These are phyloP conservation scores for Heliconius charithonia DNA, from an alignment of 2,888 invertebrate genomes.

Conservation along the genomic window DNA sequence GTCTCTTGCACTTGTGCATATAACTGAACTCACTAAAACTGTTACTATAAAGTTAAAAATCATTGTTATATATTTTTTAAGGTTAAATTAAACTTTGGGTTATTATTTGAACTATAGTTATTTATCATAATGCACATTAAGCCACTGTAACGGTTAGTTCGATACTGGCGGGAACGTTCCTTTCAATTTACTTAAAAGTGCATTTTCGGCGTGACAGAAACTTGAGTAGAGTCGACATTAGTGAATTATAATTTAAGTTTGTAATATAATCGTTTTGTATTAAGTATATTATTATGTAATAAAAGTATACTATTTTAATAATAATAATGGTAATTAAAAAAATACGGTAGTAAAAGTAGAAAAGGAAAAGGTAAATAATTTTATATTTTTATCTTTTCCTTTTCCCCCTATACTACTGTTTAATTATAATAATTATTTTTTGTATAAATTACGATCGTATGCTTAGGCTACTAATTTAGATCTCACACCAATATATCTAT, in stretches of 20 bases:
- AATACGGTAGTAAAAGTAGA: too few relatives aligned
- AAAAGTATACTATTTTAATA: too few relatives aligned
- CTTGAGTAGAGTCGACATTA: constrained; percentile 59
- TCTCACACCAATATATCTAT: too few relatives aligned
- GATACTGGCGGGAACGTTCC: constrained; percentile 63
- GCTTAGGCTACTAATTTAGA: too few relatives aligned
- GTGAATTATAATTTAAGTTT: not conserved
- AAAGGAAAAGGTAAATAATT: too few relatives aligned
- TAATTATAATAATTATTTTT: too few relatives aligned
- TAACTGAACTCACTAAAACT: not conserved
- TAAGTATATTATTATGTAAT: too few relatives aligned
- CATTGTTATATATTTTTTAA: not conserved
- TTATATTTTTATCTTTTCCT: too few relatives aligned
- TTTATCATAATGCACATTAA: constrained; percentile 47
- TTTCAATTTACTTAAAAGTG: constrained; percentile 71
- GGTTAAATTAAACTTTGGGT: not conserved
- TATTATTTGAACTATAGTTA: constrained; percentile 11
- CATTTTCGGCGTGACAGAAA: constrained; percentile 62
- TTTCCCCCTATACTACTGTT: too few relatives aligned
- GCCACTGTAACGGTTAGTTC: constrained; percentile 54
- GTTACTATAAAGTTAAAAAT: constrained; percentile 7
- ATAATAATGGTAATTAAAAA: too few relatives aligned
- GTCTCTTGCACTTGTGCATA: constrained; percentile 13
- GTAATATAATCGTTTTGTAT: not conserved
- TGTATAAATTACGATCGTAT: too few relatives aligned